Evolutionary conservation across 1,140 invertebrate genomes (phyloP).

Genomic region (Monomorium pharaonis): DNA sequence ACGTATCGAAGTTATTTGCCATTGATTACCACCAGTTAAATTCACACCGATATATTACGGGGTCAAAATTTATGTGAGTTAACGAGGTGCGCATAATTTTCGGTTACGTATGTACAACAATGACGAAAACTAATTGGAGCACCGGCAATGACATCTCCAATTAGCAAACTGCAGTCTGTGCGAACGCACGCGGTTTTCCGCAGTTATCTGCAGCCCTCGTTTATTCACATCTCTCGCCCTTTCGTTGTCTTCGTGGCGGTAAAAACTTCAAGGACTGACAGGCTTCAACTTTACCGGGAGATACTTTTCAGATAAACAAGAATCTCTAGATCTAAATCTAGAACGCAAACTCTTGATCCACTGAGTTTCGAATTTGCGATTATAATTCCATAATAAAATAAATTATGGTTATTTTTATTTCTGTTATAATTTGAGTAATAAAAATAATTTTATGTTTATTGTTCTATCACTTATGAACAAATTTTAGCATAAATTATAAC

Average conservation of each 20-base stretch:
- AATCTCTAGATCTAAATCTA: neutral
- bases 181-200: neutral
- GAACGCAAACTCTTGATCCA: neutral
- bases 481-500: no score
- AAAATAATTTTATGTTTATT: no score
- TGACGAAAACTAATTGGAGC: slow-evolving; percentile 18
- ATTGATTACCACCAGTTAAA: slow-evolving; percentile 26
- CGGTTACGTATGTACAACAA: neutral
- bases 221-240: neutral
- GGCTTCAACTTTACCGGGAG: neutral
- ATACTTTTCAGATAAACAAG: neutral
- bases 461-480: no score
- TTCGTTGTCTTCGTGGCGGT: neutral
- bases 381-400: no score
- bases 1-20: neutral
- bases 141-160: slow-evolving; percentile 27
- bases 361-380: no score
- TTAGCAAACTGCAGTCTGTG: slow-evolving; percentile 4
- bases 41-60: neutral
- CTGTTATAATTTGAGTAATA: no score
- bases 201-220: neutral
- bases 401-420: no score
- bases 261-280: neutral
- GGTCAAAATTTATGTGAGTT: slow-evolving; percentile 20
- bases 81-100: slow-evolving; percentile 29